Conservation (phyloP, 2,888 invertebrate species). For the Seladonia tumulorum region DNA sequence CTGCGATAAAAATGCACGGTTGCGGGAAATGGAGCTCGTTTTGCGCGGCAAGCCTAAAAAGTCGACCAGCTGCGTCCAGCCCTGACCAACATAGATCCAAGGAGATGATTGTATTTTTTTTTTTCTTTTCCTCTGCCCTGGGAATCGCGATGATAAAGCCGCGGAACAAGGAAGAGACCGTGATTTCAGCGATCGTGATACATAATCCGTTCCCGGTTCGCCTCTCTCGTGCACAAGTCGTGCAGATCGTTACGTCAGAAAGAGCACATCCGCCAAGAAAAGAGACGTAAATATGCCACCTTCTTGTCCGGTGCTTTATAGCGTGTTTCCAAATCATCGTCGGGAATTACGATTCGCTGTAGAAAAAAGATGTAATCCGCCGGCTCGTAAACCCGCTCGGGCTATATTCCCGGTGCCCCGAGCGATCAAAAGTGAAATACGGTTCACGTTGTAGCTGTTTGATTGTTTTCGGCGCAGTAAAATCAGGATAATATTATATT, state of each 20-base stretch:
- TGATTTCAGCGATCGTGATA: slow-evolving; percentile 56
- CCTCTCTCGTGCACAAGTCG: neutral
- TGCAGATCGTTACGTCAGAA: slow-evolving; percentile 39
- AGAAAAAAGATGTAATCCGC: neutral
- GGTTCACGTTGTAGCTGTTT: neutral
- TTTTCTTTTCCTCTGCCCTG: neutral
- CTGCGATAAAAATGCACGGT: neutral
- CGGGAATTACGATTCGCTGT: neutral
- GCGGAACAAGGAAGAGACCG: slow-evolving; percentile 45
- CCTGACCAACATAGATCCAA: slow-evolving; percentile 44
- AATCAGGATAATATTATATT: neutral
- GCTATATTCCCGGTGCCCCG: neutral
- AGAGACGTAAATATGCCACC: neutral
- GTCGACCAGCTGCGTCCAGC: slow-evolving; percentile 32
- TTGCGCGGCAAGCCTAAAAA: slow-evolving; percentile 14
- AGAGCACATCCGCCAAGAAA: neutral
- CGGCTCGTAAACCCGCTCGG: neutral
- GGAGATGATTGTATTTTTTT: slow-evolving; percentile 34
- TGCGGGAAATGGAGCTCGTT: slow-evolving; percentile 7
- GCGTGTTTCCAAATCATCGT: neutral
- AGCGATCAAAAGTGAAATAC: neutral
- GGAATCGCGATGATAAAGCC: slow-evolving; percentile 31
- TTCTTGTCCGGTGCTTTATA: neutral
- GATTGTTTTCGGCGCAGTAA: neutral
- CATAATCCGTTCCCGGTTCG: slow-evolving; percentile 9